Percentiles rank a stretch among this genome's conserved stretches.
Evolutionary conservation across 2,888 invertebrate genomes (phyloP).

Genomic region (Abrostola triplasia): DNA sequence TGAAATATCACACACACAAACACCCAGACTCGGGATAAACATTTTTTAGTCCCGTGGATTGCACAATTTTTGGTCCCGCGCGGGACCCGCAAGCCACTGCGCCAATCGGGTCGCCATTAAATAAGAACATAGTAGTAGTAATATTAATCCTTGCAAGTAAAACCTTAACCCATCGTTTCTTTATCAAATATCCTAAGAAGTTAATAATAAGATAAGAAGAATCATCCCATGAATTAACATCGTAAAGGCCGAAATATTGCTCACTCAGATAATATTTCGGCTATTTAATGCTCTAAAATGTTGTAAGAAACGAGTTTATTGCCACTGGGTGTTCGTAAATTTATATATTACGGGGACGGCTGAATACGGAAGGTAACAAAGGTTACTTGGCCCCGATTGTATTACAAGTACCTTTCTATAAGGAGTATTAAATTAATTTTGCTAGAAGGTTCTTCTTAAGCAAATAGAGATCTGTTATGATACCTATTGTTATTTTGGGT

Average conservation of each 20-base stretch:
- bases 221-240: slow-evolving; percentile 44
- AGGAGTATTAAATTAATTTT: slow-evolving; percentile 20
- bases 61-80: no score
- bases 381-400: slow-evolving; percentile 26
- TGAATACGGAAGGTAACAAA: slow-evolving; percentile 32
- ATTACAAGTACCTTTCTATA: slow-evolving; percentile 6
- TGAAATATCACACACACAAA: no score
- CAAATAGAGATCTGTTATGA: not conserved
- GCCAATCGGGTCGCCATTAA: no score
- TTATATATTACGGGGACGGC: slow-evolving; percentile 41
- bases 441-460: not conserved
- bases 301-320: slow-evolving; percentile 54
- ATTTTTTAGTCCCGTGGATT: no score
- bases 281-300: slow-evolving; percentile 45
- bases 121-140: not conserved
- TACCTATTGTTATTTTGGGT: no score
- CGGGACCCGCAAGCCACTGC: no score
- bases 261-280: slow-evolving; percentile 39
- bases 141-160: not conserved
- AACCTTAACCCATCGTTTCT: not conserved
- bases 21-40: no score
- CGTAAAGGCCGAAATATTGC: slow-evolving; percentile 47
- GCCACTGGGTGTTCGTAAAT: slow-evolving; percentile 49
- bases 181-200: not conserved
- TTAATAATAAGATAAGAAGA: slow-evolving; percentile 34